Base-by-base conservation (phyloP, 2,113 vertebrate species). In the Abramis brama region DNA sequence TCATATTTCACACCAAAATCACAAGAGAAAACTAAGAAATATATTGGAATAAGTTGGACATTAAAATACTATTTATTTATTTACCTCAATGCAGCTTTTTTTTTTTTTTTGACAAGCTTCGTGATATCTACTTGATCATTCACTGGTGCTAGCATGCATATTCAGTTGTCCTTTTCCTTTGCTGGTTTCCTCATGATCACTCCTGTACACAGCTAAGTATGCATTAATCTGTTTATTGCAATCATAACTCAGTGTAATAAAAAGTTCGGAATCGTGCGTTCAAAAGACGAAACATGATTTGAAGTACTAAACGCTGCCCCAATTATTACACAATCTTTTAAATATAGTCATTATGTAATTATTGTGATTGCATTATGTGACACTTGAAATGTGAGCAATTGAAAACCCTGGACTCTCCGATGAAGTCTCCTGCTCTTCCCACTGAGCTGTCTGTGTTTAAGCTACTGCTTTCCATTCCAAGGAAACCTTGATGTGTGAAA, bases 371-470 rank as follows among this genome's bases (percentile, higher is more conserved):
- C 15, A 12, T 45, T 27, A 64, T 64, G 45, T 64, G 39, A 64
- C 39, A 7, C 19, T 59, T 39, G 43, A 80, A 47, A 80, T 27
- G 11, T 59, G 50, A 36, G 76, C 76, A 78, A 33, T 78, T 78
- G 75, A 78, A 78, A 78, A 45, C 43, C 68, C 68, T 23, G 19
- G 1, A 11, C 68, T 43, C 33, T 71, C 33, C 2, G 10, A 23
- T 43, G 23, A 5, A 39, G 36, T 43, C 68, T 11, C 33, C 68
- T 5, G 36, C 36, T 71, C 33, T 71, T 19, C 36, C 33, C 68
- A 43, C 71, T 74, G 71, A 74, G 39, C 21, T 70, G 68, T 70
- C 68, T 36, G 39, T 36, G 68, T 71, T 43, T 71, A 71, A 71
- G 68, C 68, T 71, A 71, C 68, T 39, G 68, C 19, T 71, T 74